Conservation (phyloP, 2,113 vertebrate genomes). For the Ctenomys sociabilis region DNA sequence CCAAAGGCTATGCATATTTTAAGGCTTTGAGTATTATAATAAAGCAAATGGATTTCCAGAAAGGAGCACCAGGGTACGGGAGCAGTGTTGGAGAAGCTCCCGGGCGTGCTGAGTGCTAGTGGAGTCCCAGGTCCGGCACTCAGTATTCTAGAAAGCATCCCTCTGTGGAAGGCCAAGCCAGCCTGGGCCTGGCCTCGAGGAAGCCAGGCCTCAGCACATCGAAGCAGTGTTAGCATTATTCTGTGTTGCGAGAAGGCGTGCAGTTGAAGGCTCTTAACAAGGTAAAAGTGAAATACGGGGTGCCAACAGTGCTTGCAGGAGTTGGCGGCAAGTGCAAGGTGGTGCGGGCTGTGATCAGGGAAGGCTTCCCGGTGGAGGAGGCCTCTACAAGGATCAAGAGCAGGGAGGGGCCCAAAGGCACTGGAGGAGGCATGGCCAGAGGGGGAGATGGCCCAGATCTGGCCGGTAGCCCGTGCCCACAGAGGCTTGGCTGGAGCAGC, state of each 20-base stretch:
- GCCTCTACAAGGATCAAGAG: background rate
- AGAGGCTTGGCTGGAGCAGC: background rate
- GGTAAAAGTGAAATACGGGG: background rate
- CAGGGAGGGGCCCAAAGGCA: background rate
- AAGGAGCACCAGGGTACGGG: background rate
- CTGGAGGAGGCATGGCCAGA: background rate
- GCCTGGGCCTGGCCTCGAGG: background rate
- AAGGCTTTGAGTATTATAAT: conserved; percentile 20
- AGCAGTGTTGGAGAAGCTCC: background rate
- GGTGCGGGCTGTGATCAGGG: background rate
- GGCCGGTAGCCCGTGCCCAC: background rate
- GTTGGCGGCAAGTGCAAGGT: background rate
- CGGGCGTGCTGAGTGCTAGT: background rate
- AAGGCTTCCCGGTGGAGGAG: background rate
- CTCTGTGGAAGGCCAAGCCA: background rate
- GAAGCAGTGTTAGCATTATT: background rate
- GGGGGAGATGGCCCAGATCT: background rate
- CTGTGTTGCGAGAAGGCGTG: background rate
- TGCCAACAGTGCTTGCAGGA: background rate
- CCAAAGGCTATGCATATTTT: background rate
- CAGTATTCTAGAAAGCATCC: no score
- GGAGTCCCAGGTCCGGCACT: background rate
- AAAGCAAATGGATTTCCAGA: conserved; percentile 9
- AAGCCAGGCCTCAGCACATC: background rate
- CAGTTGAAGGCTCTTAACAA: background rate